Evolutionary conservation across 2,888 invertebrate species (phyloP), one percentile per base, ranked within the genome.

Genomic region (Phengaris alcon): DNA sequence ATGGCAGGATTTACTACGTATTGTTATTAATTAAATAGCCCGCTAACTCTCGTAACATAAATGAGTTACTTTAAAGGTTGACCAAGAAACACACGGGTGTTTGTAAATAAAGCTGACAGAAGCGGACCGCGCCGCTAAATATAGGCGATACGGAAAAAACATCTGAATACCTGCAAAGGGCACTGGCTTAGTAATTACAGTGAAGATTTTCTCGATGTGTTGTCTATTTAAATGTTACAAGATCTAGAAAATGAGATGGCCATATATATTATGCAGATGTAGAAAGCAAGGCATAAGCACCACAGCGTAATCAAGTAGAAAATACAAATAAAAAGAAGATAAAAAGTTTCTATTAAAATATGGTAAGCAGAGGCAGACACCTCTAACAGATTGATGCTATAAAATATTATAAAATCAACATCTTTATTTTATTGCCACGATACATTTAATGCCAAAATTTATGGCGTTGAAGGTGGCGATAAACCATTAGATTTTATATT

Each of bases 71-170:
- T 74, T 48, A 74, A 74, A 74, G 46, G 46, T 74, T 77, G 75
- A 68, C 75, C 74, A 51, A 52, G 73, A 75, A 75, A 76, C 72
- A 72, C 69, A 52, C 75, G 75, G 69, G 68, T 78, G 80, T 79
- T 80, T 76, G 80, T 80, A 80, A 80, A 80, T 78, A 80, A 72
- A 54, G 72, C 72, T 72, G 72, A 72, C 72, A 72, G 72, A 52
- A 52, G 52, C 22, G 22, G 9, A 22, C 8, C 22, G 10, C 52
- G 52, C 54, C 6, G 46, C 72, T 54, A 52, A 72, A 72, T 72
- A 72, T 72, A 72, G 35, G 22, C 52, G 48, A 48, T n/a, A 52
- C 52, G 72, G 52, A 54, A 72, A 70, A 72, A 54, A 6, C 22
- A 35, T 51, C 52, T 22, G 7, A 35, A 72, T 72, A 72, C 72